Evolutionary conservation across 1,140 invertebrate genomes (phyloP).

Genomic region (Nylanderia fulva): DNA sequence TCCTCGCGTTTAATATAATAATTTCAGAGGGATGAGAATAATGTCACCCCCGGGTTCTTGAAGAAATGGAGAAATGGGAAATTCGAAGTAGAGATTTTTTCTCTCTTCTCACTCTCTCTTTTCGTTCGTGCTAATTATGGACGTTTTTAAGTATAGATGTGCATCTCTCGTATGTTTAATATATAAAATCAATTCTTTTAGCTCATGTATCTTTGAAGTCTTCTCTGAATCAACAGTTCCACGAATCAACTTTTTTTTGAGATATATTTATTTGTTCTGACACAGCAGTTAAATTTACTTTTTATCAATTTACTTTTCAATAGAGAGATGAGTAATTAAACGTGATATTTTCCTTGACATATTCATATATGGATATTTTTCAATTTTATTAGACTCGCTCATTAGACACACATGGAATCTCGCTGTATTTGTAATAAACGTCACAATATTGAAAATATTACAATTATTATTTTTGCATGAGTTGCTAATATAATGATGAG

Average conservation of each 20-base stretch:
- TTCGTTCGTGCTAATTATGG: neutral
- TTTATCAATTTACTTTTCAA: neutral
- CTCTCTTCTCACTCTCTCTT: neutral
- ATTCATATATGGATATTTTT: neutral
- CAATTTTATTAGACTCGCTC: neutral
- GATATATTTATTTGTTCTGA: too few relatives aligned
- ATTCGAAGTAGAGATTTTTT: neutral
- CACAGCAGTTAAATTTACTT: neutral
- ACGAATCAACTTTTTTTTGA: neutral
- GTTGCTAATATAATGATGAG: neutral
- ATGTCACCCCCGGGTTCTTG: neutral
- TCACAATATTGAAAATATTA: conserved; percentile 6
- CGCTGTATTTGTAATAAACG: neutral
- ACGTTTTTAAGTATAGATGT: neutral
- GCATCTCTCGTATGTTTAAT: neutral
- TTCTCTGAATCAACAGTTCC: neutral
- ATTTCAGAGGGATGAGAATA: neutral
- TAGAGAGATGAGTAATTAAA: neutral
- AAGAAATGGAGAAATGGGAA: neutral
- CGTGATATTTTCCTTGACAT: neutral
- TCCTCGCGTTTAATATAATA: neutral
- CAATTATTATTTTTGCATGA: neutral
- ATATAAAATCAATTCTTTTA: neutral
- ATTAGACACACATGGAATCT: too few relatives aligned
- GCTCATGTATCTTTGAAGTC: neutral